Evolutionary conservation across 2,888 invertebrate genomes (phyloP), one percentile per base, ranked within the genome.

Genomic region (Latheticus oryzae): DNA sequence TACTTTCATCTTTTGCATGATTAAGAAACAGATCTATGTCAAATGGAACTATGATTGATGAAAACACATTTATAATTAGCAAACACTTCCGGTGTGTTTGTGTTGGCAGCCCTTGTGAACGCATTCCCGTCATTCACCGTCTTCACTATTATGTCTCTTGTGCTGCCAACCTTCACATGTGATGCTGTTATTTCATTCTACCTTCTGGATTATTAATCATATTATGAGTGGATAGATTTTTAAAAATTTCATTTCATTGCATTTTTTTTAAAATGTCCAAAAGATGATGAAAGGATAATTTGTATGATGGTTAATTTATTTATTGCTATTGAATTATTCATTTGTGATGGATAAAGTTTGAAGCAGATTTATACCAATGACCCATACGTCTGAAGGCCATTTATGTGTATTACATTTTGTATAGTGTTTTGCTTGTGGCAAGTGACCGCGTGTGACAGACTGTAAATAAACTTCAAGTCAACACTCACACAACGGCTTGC

Each of bases 51-150:
- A 70, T 79, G 79, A 79, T 79, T 79, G 78, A 79, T 79, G 78
- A 77, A 75, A 70, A 70, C 72, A 72, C 73, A 78, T 78, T 79
- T 79, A 79, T 79, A 79, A 79, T 79, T 79, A 79, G 79, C 77
- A 76, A 76, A 77, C 76, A 78, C 77, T 78, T 78, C 78, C 78
- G 76, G 75, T 72, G 70, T 76, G 76, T 77, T 77, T 76, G 67
- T 73, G 76, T 77, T 77, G 76, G 77, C 78, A 77, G 72, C 73
- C 71, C 73, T 72, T 67, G 64, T 59, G 61, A 64, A 64, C 69
- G 69, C 71, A 70, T 69, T 64, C 70, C 70, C 69, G 73, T 75
- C 74, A 73, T 67, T 76, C 76, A 73, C 63, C 70, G 66, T 63
- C 65, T 64, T 66, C 67, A 65, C 69, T 67, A 67, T 69, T 69